phyloP scores from a whole-genome alignment of 2,888 invertebrate species.

The Epirrhoe tristata region DNA sequence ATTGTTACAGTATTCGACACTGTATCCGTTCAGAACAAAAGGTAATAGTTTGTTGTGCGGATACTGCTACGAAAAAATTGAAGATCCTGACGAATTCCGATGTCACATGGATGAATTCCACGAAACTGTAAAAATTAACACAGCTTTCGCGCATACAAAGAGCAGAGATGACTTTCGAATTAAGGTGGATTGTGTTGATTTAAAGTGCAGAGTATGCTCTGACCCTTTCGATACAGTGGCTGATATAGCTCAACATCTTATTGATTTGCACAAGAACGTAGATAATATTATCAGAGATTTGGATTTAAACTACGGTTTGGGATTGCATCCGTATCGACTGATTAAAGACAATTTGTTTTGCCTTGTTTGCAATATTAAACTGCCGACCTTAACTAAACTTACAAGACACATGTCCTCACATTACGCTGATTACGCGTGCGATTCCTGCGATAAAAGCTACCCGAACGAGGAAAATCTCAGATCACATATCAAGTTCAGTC shows the following conservation, averaged over 20 bases:
- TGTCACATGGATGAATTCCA: conserved; percentile 64
- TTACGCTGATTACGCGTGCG: conserved; percentile 46
- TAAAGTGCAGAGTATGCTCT: conserved; percentile 61
- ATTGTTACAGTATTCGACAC: conserved; percentile 74
- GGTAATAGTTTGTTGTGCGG: conserved; percentile 73
- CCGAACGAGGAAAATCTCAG: conserved; percentile 19
- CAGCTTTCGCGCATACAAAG: conserved; percentile 52
- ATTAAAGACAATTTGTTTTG: conserved; percentile 36
- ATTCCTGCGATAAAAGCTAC: conserved; percentile 42
- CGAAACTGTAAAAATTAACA: conserved; percentile 53
- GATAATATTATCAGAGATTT: conserved; percentile 14
- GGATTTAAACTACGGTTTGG: conserved; percentile 31
- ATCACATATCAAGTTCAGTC: conserved; percentile 30
- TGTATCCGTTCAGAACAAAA: conserved; percentile 76
- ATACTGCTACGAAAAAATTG: conserved; percentile 70
- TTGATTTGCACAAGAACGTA: conserved; percentile 49
- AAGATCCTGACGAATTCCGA: conserved; percentile 63
- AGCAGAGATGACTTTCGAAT: conserved; percentile 35
- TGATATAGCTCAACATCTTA: conserved; percentile 56
- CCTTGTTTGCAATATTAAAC: conserved; percentile 29
- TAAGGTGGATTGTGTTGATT: conserved; percentile 66
- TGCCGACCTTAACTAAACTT: conserved; percentile 39
- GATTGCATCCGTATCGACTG: conserved; percentile 38
- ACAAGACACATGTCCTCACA: conserved; percentile 49
- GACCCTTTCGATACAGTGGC: conserved; percentile 49